These are phyloP conservation scores for Chondrilla cf. caribensis DNA, from an alignment of 37 sponge, comb jelly and placozoan genomes.

Conservation along the genomic window DNA sequence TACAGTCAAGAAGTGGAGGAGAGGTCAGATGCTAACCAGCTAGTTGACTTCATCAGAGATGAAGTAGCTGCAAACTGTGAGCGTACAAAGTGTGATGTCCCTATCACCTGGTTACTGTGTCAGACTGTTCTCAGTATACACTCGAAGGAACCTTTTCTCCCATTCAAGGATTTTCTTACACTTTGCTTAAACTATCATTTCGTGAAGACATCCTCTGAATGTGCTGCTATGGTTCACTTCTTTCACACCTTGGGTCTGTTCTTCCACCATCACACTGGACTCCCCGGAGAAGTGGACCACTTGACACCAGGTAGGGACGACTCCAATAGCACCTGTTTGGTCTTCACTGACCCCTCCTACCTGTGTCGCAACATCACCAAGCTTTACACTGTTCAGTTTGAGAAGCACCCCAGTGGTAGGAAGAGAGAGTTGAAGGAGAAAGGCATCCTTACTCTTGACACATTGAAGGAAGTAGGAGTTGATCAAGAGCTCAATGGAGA, in stretches of 20 bases:
- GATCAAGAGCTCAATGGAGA: background rate
- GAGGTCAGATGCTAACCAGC: background rate
- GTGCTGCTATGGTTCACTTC: background rate
- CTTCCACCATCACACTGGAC: background rate
- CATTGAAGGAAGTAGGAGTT: background rate
- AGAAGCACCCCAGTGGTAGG: background rate
- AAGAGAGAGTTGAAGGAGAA: background rate
- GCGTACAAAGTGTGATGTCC: background rate
- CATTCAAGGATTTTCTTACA: background rate
- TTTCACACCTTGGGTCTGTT: background rate
- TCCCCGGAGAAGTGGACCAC: background rate
- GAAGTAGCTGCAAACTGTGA: background rate
- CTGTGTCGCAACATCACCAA: conserved; percentile 1
- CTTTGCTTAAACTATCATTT: background rate
- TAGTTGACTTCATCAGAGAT: background rate
- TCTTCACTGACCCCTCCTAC: conserved; percentile 7
- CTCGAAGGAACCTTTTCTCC: background rate
- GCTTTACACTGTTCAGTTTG: background rate
- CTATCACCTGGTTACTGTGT: background rate
- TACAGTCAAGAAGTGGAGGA: background rate
- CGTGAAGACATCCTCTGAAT: background rate
- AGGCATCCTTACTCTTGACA: background rate
- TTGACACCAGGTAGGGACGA: background rate
- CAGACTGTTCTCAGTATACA: background rate
- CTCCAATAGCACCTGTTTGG: conserved; percentile 10